phyloP scores from a whole-genome alignment of 1,140 invertebrate genomes.

The Bombus superbus region DNA sequence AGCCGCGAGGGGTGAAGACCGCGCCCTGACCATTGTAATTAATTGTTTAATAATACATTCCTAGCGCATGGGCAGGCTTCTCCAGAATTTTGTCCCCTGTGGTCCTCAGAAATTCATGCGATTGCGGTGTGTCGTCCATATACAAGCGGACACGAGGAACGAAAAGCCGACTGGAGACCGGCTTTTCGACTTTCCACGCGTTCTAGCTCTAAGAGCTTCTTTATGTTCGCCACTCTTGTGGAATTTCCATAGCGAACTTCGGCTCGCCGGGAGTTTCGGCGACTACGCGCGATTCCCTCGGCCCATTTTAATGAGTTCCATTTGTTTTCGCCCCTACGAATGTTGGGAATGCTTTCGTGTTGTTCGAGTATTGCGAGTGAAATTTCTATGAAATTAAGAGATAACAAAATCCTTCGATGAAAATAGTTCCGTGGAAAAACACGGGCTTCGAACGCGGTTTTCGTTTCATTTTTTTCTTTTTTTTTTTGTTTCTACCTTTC shows the following conservation, averaged over 20 bases:
- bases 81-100: slow-evolving; percentile 30
- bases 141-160: not conserved
- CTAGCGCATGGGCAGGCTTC: not conserved
- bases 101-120: slow-evolving; percentile 61
- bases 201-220: slow-evolving; percentile 1
- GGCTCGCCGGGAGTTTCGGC: not conserved
- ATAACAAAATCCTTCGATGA: not conserved
- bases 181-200: slow-evolving; percentile 1
- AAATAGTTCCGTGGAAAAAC: not conserved
- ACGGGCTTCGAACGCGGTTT: not conserved
- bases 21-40: slow-evolving; percentile 60
- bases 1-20: not conserved
- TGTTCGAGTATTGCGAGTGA: not conserved
- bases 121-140: slow-evolving; percentile 38
- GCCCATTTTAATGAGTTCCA: slow-evolving; percentile 3
- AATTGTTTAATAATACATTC: slow-evolving; percentile 67
- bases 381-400: not conserved
- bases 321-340: not conserved
- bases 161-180: not conserved
- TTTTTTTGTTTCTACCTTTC: not conserved
- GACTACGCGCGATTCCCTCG: not conserved
- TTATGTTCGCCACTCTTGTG: not conserved
- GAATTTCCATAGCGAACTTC: not conserved
- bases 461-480: too few species aligned
- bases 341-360: not conserved